These are phyloP conservation scores for Lanistes nyassanus DNA, from an alignment of 1,140 invertebrate genomes.

Conservation along the genomic window DNA sequence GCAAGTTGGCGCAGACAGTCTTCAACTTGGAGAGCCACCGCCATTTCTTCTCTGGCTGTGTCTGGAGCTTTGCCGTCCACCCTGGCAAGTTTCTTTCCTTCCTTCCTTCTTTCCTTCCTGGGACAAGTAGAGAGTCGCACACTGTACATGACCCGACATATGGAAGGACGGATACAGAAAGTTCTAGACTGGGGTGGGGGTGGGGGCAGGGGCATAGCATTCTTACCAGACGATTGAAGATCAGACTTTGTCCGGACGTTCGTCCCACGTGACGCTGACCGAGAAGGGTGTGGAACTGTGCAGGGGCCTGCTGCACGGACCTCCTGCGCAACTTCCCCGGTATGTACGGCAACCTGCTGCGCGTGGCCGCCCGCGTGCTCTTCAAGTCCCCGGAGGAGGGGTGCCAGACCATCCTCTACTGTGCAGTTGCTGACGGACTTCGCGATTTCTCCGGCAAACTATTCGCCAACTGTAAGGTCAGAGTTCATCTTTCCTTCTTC, in stretches of 20 bases:
- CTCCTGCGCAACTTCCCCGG: constrained; percentile 55
- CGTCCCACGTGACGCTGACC: too few relatives aligned
- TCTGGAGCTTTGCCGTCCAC: constrained; percentile 53
- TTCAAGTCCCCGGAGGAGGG: constrained; percentile 60
- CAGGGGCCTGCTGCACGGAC: constrained; percentile 51
- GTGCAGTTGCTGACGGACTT: constrained; percentile 53
- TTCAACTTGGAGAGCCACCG: constrained; percentile 53
- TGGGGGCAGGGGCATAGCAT: too few relatives aligned
- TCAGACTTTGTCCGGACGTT: too few relatives aligned
- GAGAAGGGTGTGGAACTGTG: background rate
- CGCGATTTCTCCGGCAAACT: constrained; percentile 54
- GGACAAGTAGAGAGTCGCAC: too few relatives aligned
- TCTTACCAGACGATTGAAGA: too few relatives aligned
- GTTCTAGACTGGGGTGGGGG: too few relatives aligned
- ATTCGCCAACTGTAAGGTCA: constrained; percentile 51
- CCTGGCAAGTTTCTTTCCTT: constrained; percentile 45
- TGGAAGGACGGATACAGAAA: too few relatives aligned
- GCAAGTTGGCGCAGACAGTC: constrained; percentile 50
- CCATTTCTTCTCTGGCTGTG: constrained; percentile 41
- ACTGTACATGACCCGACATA: too few relatives aligned
- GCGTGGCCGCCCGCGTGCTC: constrained; percentile 44
- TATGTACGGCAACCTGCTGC: constrained; percentile 48
- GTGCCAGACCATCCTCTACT: constrained; percentile 59
- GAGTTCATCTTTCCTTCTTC: background rate
- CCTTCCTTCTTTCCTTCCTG: too few relatives aligned